Base-by-base conservation (phyloP, 35 echinoderm and acorn worm genomes). In the Diadema setosum region DNA sequence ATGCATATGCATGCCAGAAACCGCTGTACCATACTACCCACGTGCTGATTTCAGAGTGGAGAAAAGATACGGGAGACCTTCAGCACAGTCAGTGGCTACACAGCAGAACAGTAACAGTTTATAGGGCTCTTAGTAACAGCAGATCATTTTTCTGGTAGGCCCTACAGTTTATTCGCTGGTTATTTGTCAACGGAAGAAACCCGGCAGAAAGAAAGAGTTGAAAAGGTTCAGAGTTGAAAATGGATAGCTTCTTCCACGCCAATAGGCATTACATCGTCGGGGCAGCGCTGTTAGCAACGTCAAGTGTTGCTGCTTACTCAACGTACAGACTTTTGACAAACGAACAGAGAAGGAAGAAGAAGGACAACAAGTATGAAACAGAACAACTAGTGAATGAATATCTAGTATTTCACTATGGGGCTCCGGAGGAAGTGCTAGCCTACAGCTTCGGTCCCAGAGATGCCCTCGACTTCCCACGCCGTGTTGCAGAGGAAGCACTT, bases 311-410 rank as follows among this genome's bases (percentile, higher is more conserved):
- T 30, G 88, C 81, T 46, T 90, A 90, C 37, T 90, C 88, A 18
- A 90, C 88, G 1, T 90, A 90, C 75, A 90, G 84, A 50, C 61
- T 83, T 24, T 45, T 84, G 24, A 90, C 80, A 39, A 12, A 49
- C 20, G 58, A 81, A 48, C 50, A 81, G 17, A 67, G 41, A 5
- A 37, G 56, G 23, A 6, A 60, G 42, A 60, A 84, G 1, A 82
- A 85, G 2, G 87, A 93, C 24, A 92, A 85, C 74, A 23, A 86
- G 69, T 98, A 98, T 83, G 92, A 98, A 65, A 91, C 96, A 2
- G 83, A 93, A 33, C 94, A 98, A 42, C 73, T 94, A 8, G 84
- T 98, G 25, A 98, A 94, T 42, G 88, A 98, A 56, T 98, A 94
- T 64, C 70, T 98, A 15, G 81, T 94, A 29, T 91, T 98, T 49